phyloP scores from a whole-genome alignment of 2,797 vertebrate species.

The Hypotaenidia philippensis region DNA sequence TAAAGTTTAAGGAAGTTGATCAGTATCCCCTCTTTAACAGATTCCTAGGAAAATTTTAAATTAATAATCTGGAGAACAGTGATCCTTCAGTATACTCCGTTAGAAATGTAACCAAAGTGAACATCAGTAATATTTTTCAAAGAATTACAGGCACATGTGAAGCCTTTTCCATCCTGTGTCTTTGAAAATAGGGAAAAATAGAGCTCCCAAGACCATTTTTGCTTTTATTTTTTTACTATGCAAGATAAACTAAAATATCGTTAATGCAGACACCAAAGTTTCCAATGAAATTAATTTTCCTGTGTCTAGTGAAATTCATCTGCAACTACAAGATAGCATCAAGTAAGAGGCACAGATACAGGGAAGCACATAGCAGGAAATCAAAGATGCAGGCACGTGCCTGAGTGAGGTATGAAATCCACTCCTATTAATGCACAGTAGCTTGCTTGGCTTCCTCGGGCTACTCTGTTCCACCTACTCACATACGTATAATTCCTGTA shows the following conservation, averaged over 20 bases:
- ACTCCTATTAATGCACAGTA: not conserved
- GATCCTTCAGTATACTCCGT: not conserved
- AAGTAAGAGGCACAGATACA: not conserved
- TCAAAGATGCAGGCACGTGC: not conserved
- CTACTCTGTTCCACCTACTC: not conserved
- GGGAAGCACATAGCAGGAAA: not conserved
- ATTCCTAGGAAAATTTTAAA: not conserved
- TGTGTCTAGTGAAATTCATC: not conserved
- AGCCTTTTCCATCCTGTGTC: not conserved
- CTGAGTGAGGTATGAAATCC: not conserved
- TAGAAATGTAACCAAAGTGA: not conserved
- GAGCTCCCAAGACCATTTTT: not conserved
- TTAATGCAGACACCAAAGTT: not conserved
- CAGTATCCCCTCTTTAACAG: not conserved
- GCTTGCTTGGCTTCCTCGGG: not conserved
- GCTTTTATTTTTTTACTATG: not conserved
- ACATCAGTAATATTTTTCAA: not conserved
- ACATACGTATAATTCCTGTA: not conserved
- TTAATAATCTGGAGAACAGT: not conserved
- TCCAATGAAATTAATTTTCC: not conserved
- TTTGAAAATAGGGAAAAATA: not conserved
- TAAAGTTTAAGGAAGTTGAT: not conserved
- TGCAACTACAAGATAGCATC: not conserved
- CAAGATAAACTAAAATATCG: not conserved
- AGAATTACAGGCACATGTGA: not conserved